Evolutionary conservation across 2,113 vertebrate genomes (phyloP), one percentile per base, ranked within the genome.

Genomic region (Fregetta grallaria): DNA sequence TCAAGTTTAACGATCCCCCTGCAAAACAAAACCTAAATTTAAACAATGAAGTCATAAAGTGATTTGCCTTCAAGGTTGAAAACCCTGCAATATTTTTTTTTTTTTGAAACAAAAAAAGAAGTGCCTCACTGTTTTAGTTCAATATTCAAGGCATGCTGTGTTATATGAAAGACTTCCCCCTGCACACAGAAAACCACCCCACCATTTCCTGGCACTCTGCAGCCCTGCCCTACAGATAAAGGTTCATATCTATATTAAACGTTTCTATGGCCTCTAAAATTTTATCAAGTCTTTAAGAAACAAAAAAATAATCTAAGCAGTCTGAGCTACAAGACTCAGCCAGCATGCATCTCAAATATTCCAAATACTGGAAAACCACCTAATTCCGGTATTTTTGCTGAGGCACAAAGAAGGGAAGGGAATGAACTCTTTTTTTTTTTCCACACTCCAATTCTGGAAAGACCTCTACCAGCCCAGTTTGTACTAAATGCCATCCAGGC

Each of bases 31-130:
- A 88, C 97, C 98, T 98, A 98, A 97, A 98, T 98, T 98, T 98
- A 98, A 98, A 97, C 97, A 97, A 97, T 96, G 97, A 97, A 97
- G 96, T 97, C 97, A 97, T 83, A 98, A 97, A 98, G 96, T 95
- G 92, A 97, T 97, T 95, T 97, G 95, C 96, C 96, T 98, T 89
- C 86, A 88, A 89, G 95, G 97, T 74, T 97, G 93, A 97, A 97
- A 97, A 92, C 82, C 95, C 92, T 93, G 84, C 74, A 91, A 83
- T 90, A 34, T n/a, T n/a, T 38, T 38, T 95, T 71, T 42, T 61
- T 88, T 92, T 77, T 74, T 66, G 13, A 50, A 50, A 50, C 49
- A 50, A 50, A 50, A 50, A 49, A 72, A 85, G 5, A 53, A 77
- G 34, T 36, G 59, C 42, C 40, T 81, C 89, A 5, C 34, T 75